phyloP scores from a whole-genome alignment of 2,888 invertebrate genomes.

The Drosophila planitibia region DNA sequence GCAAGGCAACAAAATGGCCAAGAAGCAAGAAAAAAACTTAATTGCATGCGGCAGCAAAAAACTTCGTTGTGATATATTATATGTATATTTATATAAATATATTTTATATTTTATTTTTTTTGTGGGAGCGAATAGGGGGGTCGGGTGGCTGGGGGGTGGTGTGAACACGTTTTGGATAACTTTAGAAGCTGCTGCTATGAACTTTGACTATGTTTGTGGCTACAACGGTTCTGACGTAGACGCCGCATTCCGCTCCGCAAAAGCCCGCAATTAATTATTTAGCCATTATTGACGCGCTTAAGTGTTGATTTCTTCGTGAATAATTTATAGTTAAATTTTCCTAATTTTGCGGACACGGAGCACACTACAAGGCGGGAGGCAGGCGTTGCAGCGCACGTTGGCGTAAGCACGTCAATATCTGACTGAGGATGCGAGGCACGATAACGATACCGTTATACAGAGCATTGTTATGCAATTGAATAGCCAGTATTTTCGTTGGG shows the following conservation, averaged over 20 bases:
- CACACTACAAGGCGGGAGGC: constrained; percentile 40
- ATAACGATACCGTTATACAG: constrained; percentile 75
- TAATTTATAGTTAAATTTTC: constrained; percentile 40
- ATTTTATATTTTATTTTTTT: not conserved
- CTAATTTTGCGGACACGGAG: constrained; percentile 28
- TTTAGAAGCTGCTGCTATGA: constrained; percentile 66
- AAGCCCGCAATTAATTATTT: constrained; percentile 50
- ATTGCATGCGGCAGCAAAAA: constrained; percentile 31
- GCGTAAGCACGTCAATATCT: constrained; percentile 74
- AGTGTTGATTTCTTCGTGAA: constrained; percentile 38
- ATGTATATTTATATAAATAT: not conserved
- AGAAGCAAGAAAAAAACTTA: constrained; percentile 19
- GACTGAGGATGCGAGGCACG: constrained; percentile 63
- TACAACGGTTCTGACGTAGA: constrained; percentile 42
- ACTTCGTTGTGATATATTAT: constrained; percentile 17
- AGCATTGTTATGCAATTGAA: constrained; percentile 75
- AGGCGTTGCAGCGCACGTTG: constrained; percentile 53
- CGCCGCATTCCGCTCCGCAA: constrained; percentile 54
- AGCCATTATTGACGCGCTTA: constrained; percentile 50
- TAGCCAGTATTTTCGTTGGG: constrained; percentile 65
- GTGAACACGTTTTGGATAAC: constrained; percentile 60
- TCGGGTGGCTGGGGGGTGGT: constrained; percentile 6
- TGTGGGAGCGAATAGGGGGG: constrained; percentile 14
- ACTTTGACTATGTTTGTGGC: constrained; percentile 28
- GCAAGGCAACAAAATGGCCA: constrained; percentile 39